Evolutionary conservation across 1,140 invertebrate species (phyloP), one percentile per base, ranked within the genome.

Genomic region (Hyles euphorbiae): DNA sequence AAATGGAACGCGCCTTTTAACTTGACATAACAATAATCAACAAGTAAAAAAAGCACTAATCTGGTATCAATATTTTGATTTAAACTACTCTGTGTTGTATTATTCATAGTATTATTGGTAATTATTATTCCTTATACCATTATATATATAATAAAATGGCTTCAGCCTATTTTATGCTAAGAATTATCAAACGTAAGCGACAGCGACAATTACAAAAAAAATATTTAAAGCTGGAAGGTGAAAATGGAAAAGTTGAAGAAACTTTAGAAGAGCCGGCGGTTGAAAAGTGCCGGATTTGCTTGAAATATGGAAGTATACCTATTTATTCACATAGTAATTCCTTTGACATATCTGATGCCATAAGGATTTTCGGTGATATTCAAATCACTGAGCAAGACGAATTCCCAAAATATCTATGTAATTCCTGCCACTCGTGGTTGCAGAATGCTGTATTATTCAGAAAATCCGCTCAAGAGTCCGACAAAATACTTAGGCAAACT

Each of bases 391-490:
- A 70, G 55, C 50, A 65, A 33, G 74, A 78, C 55, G 48, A 51
- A 2, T 65, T 63, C 50, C 66, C 70, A 6, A 74, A 72, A 63
- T 51, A 68, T 67, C 51, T 79, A 46, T 79, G 76, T 54, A 50
- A 58, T 8, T 32, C 56, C 10, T 79, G 74, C 34, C 11, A 68
- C 10, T 54, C 36, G 40, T 54, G 69, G 7, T 58, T 79, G 56
- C 56, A 74, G 58, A 58, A 61, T 34, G 70, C 73, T n/a, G 54
- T 73, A 11, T 12, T 63, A 56, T 76, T 79, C 49, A 55, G 70
- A 46, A 72, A 70, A 53, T 57, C 61, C 12, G 76, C 76, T 6
- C 65, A 73, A 56, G 51, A 72, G 9, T 60, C 65, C 8, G 70
- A 79, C 43, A 56, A 12, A 44, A 9, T 68, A 3, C 62, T 76